Evolutionary conservation across 1,140 invertebrate species (phyloP).

Genomic region (Lordiphosa mommai): DNA sequence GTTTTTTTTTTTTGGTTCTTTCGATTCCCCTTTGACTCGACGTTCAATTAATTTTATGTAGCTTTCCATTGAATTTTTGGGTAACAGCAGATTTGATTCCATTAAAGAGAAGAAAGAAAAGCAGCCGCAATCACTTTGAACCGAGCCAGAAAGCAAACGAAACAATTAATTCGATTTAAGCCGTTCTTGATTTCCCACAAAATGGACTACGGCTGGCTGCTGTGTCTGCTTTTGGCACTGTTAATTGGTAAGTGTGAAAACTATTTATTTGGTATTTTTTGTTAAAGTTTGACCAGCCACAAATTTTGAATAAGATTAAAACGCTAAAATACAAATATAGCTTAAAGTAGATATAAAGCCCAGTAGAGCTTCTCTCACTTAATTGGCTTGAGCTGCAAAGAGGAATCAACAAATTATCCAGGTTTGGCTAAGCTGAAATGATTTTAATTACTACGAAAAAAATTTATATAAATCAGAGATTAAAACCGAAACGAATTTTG

Average conservation of each 20-base stretch:
- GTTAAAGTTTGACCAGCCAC: no score
- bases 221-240: conserved; percentile 48
- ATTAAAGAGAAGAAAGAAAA: conserved; percentile 11
- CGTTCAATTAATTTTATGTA: conserved; percentile 59
- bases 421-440: no score
- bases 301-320: no score
- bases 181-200: conserved; percentile 13
- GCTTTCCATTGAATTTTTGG: conserved; percentile 37
- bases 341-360: no score
- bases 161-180: conserved; percentile 63
- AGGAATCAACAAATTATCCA: no score
- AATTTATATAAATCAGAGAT: no score
- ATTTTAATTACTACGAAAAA: no score
- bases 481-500: no score
- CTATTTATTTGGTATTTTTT: no score
- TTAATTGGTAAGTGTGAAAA: conserved; percentile 58
- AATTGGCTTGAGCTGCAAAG: no score
- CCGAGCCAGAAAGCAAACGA: conserved; percentile 16
- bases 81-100: conserved; percentile 29
- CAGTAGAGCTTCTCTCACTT: no score
- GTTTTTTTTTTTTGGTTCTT: conserved; percentile 13
- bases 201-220: conserved; percentile 66
- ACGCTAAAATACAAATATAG: no score
- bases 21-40: conserved; percentile 48
- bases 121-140: conserved; percentile 28